Percentiles rank a stretch among this genome's conserved stretches.
Conservation (phyloP, 2,797 vertebrate genomes). For the Gallinago stenura region DNA sequence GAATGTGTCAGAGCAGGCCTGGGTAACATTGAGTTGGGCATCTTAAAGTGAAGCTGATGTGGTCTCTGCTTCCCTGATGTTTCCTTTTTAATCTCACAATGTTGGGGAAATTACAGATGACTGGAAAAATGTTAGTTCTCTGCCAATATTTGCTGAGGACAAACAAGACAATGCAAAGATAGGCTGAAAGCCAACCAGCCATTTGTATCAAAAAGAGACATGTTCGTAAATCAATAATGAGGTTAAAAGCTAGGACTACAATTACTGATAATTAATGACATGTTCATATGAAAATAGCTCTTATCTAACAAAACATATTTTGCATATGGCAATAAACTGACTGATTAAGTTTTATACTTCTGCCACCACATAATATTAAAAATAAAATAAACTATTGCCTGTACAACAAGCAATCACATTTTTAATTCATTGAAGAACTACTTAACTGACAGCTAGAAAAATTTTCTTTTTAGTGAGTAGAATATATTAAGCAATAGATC, state of each 20-base stretch:
- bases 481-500: background rate
- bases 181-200: background rate
- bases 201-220: background rate
- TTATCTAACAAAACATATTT: background rate
- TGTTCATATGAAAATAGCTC: background rate
- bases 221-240: background rate
- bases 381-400: background rate
- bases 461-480: background rate
- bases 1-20: background rate
- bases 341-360: background rate
- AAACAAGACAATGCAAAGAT: conserved; percentile 14
- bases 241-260: background rate
- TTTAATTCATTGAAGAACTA: background rate
- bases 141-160: background rate
- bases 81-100: conserved; percentile 3
- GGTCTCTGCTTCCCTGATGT: background rate
- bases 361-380: background rate
- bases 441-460: fast-evolving
- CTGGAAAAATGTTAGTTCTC: conserved; percentile 20
- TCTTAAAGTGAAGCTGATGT: background rate
- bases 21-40: background rate
- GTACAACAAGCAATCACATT: background rate
- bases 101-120: background rate
- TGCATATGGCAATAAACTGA: background rate
- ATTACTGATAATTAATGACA: background rate